Base-by-base conservation (phyloP, 2,797 vertebrate genomes). In the Sebastes jordani region DNA sequence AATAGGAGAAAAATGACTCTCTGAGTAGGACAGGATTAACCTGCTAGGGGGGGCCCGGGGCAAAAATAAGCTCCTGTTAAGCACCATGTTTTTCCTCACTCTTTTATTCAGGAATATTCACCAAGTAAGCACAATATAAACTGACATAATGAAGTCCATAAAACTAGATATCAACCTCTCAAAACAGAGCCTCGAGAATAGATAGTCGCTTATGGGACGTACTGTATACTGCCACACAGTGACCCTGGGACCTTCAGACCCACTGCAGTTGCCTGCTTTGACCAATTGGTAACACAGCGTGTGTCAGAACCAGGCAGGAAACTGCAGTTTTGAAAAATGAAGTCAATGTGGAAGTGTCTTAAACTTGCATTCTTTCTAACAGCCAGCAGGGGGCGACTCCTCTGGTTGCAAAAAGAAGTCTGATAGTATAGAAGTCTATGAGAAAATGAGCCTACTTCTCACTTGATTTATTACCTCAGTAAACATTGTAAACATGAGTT, bases 11-110 rank as follows among this genome's bases (percentile, higher is more conserved):
- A 70, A 70, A 68, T 29, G 29, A 58, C 54, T 56, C 58, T 56
- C 11, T 23, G 58, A 34, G 62, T 65, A 56, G 60, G 14, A 58
- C 29, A 62, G 27, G 20, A 74, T 79, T 76, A 71, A 71, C 63
- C 54, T 76, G 68, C 22, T n/a, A 4, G 7, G 8, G 6, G 23
- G 9, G 46, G 42, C 63, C 29, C 1, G 3, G 20, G 63, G 60
- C 34, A 25, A 60, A 63, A 76, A 52, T 54, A 42, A 60, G 8
- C 14, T 38, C 4, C 14, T 54, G 4, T 11, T 25, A 62, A 67
- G 67, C 56, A 36, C 27, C 5, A 11, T 2, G 2, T 60, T 38
- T 32, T 14, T 14, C 7, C 23, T 66, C 22, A 54, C 20, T 54
- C 20, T 54, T 22, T 42, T 60, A 62, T 16, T 38, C 13, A 46